These are phyloP conservation scores for Andrena hattorfiana DNA, from an alignment of 2,888 invertebrate species.

Conservation along the genomic window DNA sequence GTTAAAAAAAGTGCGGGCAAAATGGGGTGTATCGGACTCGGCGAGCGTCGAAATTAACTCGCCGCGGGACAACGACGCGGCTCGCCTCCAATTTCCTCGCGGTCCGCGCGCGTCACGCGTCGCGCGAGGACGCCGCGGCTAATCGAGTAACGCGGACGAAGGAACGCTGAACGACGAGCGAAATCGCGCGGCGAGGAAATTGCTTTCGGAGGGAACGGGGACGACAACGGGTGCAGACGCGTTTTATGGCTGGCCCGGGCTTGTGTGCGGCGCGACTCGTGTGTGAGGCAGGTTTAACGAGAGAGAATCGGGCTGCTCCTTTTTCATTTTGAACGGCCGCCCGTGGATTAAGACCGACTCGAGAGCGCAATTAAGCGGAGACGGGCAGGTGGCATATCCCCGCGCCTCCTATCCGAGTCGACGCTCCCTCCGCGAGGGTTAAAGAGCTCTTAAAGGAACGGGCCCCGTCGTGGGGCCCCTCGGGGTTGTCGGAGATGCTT, in stretches of 20 bases:
- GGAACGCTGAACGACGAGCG: slow-evolving; percentile 17
- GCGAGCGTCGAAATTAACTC: slow-evolving; percentile 24
- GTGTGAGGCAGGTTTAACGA: slow-evolving; percentile 38
- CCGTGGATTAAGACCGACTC: slow-evolving; percentile 61
- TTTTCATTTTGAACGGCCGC: slow-evolving; percentile 38
- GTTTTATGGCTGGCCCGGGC: neutral
- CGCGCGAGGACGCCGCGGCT: slow-evolving; percentile 7
- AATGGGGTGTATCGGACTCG: neutral
- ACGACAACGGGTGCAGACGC: slow-evolving; percentile 4
- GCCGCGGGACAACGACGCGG: slow-evolving; percentile 11
- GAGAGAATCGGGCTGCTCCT: slow-evolving; percentile 14
- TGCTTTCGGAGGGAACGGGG: slow-evolving; percentile 18
- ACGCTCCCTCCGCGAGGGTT: slow-evolving; percentile 46
- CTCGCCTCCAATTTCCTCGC: slow-evolving; percentile 19
- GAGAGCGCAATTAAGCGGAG: slow-evolving; percentile 61
- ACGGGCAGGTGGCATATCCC: slow-evolving; percentile 62
- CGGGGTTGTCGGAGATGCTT: slow-evolving; percentile 18
- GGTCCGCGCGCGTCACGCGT: slow-evolving; percentile 18
- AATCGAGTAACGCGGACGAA: slow-evolving; percentile 25
- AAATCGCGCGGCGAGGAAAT: slow-evolving; percentile 15
- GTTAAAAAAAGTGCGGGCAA: no score
- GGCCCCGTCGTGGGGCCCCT: slow-evolving; percentile 18
- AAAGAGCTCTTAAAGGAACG: slow-evolving; percentile 60
- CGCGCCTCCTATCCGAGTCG: slow-evolving; percentile 42
- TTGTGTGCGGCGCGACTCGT: neutral